Base-by-base conservation (phyloP, 2,797 vertebrate species). In the Atherinosoma microstoma region DNA sequence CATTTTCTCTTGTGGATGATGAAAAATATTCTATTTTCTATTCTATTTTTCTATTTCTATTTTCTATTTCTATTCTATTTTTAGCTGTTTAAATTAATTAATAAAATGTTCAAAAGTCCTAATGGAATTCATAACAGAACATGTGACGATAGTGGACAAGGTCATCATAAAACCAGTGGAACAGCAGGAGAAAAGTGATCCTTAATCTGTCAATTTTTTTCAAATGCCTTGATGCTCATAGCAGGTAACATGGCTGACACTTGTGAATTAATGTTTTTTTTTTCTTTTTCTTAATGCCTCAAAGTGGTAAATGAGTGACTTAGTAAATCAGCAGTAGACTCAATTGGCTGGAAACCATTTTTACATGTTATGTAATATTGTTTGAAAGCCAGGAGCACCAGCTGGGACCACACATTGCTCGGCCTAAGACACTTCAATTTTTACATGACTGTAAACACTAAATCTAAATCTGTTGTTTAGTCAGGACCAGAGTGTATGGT, bases 401-500 rank as follows among this genome's bases (percentile, higher is more conserved):
- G 69, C 65, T 65, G 47, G 73, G 80, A 65, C 83, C 80, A 71
- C 73, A 77, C 83, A 70, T 2, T 45, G 69, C 8, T 54, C 24
- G 70, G 6, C 71, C 72, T 64, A 47, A 57, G 40, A 57, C 62
- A 45, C 58, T 78, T 59, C 1, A 42, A 58, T 66, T 73, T 63
- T 60, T 38, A 54, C 74, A 65, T 78, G 42, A 64, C 57, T 71
- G 58, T 66, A 81, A 87, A 76, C 64, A 81, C 70, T 68, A 80
- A 20, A 79, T 84, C 84, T 61, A 75, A 86, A 67, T 59, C 59
- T 58, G 57, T 75, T 85, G 76, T 90, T 89, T 89, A 67, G 86
- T 82, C 65, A 79, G 70, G 69, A 72, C 73, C 83, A 61, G 58
- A 64, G 61, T 85, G 58, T 80, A 35, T 71, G 51, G 72, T 69